These are phyloP conservation scores for Melieria picta DNA, from an alignment of 2,888 invertebrate species.

Conservation along the genomic window DNA sequence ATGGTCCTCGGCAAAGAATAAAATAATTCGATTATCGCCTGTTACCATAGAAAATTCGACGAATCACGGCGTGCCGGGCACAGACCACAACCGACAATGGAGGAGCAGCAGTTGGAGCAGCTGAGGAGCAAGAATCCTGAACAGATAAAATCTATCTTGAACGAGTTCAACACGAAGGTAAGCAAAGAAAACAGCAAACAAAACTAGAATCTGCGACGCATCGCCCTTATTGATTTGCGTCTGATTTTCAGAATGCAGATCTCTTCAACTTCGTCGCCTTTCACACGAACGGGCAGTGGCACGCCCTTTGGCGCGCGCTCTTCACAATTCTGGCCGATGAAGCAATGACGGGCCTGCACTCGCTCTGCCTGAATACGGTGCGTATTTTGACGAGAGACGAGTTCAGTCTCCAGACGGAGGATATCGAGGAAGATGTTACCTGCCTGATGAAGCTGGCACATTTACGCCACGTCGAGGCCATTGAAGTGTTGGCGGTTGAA, in stretches of 20 bases:
- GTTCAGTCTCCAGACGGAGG: constrained; percentile 71
- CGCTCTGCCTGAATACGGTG: constrained; percentile 60
- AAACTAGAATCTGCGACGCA: background rate
- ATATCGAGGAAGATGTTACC: constrained; percentile 76
- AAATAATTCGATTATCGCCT: too few relatives aligned
- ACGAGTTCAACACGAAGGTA: constrained; percentile 61
- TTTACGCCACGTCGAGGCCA: constrained; percentile 58
- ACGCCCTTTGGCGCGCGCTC: constrained; percentile 60
- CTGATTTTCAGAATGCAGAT: constrained; percentile 55
- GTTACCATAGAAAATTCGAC: too few relatives aligned
- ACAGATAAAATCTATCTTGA: constrained; percentile 53
- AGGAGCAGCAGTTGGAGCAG: constrained; percentile 56
- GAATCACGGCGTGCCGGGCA: too few relatives aligned
- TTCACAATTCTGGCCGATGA: constrained; percentile 60
- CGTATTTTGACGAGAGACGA: constrained; percentile 79
- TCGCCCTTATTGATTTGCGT: background rate
- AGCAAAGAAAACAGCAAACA: constrained; percentile 10
- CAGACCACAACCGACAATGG: constrained; percentile 48
- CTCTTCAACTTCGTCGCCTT: constrained; percentile 61
- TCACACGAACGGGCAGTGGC: constrained; percentile 62
- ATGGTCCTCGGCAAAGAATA: too few relatives aligned
- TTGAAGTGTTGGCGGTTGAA: background rate
- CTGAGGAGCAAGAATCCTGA: constrained; percentile 54
- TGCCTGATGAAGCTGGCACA: constrained; percentile 76
- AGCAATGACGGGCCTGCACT: constrained; percentile 48